phyloP scores from a whole-genome alignment of 2,113 vertebrate genomes.

The Paramisgurnus dabryanus region DNA sequence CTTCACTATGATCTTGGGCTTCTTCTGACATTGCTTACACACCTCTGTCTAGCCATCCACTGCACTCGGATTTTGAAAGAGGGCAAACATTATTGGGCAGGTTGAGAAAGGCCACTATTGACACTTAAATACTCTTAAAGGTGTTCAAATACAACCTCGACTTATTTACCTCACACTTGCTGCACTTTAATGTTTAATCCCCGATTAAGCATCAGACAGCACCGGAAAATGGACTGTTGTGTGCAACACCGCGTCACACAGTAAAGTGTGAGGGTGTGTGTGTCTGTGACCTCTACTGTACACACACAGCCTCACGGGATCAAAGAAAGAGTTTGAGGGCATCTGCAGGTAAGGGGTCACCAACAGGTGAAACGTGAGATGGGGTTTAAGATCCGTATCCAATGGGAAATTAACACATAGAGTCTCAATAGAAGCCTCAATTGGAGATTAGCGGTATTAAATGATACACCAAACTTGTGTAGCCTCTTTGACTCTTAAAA shows the following conservation, averaged over 20 bases:
- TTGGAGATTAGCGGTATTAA: too few relatives aligned
- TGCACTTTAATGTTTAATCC: slow-evolving; percentile 77
- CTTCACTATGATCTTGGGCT: slow-evolving; percentile 9
- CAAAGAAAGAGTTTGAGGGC: slow-evolving; percentile 66
- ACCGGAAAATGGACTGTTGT: slow-evolving; percentile 68
- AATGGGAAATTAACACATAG: neutral
- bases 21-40: slow-evolving; percentile 14
- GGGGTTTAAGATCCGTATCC: slow-evolving; percentile 37
- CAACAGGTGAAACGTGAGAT: slow-evolving; percentile 61
- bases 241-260: slow-evolving; percentile 56
- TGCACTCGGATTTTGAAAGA: slow-evolving; percentile 30
- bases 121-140: slow-evolving; percentile 67
- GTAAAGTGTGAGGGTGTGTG: slow-evolving; percentile 57
- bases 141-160: slow-evolving; percentile 68
- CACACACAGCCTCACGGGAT: slow-evolving; percentile 60
- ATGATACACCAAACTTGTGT: slow-evolving; percentile 8
- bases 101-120: slow-evolving; percentile 51
- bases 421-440: neutral
- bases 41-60: slow-evolving; percentile 45
- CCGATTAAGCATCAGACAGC: slow-evolving; percentile 69
- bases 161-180: slow-evolving; percentile 69
- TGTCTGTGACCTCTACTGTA: slow-evolving; percentile 75
- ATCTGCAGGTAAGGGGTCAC: slow-evolving; percentile 73
- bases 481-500: slow-evolving; percentile 55
- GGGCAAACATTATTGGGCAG: slow-evolving; percentile 48